A percentile compares a stretch with the other conserved stretches of the same genome.
phyloP scores from a whole-genome alignment of 2,888 invertebrate genomes.

The Nomada lathburiana region DNA sequence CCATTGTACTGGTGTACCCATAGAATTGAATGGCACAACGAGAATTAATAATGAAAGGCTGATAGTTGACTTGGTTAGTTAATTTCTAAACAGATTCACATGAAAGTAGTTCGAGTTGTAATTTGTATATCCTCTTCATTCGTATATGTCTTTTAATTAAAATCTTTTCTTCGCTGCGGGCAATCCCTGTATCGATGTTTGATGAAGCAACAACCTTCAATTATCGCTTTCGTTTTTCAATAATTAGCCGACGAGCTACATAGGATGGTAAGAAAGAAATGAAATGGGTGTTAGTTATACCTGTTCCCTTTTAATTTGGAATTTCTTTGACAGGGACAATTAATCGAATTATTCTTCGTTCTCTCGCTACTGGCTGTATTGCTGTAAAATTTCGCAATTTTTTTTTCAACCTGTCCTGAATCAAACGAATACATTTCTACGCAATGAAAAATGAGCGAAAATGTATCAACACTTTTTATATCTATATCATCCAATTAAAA shows the following conservation, averaged over 20 bases:
- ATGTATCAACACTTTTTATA: too few species aligned
- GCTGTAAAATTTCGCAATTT: slow-evolving; percentile 9
- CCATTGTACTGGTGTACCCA: background rate
- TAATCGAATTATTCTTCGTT: slow-evolving; percentile 38
- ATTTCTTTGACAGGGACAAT: slow-evolving; percentile 40
- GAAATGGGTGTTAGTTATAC: slow-evolving; percentile 11
- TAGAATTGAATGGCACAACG: background rate
- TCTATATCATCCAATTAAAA: too few species aligned
- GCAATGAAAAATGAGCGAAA: too few species aligned
- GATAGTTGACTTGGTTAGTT: background rate
- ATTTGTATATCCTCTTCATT: slow-evolving; percentile 22
- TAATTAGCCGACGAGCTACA: slow-evolving; percentile 44
- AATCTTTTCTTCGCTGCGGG: slow-evolving; percentile 14
- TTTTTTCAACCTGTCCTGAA: slow-evolving; percentile 2
- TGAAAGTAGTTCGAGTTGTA: slow-evolving; percentile 1
- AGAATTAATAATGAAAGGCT: slow-evolving; percentile 24
- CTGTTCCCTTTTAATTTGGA: slow-evolving; percentile 48
- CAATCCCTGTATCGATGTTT: slow-evolving; percentile 30
- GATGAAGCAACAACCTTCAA: slow-evolving; percentile 33
- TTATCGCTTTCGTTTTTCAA: slow-evolving; percentile 44
- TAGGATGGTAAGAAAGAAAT: slow-evolving; percentile 6
- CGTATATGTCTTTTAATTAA: slow-evolving; percentile 48
- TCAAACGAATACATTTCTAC: background rate
- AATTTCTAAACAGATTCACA: slow-evolving; percentile 9
- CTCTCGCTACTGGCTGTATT: background rate